Evolutionary conservation across 2,113 vertebrate genomes (phyloP), one percentile per base, ranked within the genome.

Genomic region (Cnemophilus loriae): DNA sequence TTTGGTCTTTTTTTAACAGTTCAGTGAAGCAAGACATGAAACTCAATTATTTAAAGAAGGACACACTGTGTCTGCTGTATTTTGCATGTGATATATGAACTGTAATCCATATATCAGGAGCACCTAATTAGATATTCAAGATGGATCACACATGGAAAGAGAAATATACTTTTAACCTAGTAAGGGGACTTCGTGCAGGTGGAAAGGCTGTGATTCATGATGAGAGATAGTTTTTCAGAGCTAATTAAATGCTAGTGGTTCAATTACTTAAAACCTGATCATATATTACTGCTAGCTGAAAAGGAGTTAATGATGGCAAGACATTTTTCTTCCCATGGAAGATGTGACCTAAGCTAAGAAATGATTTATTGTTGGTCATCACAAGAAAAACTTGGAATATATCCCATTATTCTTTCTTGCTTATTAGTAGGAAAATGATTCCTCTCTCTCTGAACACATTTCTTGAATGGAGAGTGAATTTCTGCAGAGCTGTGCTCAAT

Each of bases 221-320:
- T 95, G 89, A 82, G 59, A 73, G 41, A 39, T 14, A 80, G 83
- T 68, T 96, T 97, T 97, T 95, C 44, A 71, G 92, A 95, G 89
- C 94, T 97, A 97, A 97, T 97, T 97, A 97, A 96, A 95, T 89
- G 77, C 90, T 93, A 35, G 88, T 89, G 77, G 91, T 95, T 97
- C 94, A 96, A 65, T 97, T 96, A 94, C 88, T 96, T 95, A 96
- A 95, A 96, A 93, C 70, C n/a, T 90, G 91, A 89, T 91, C 85
- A 87, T 92, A 87, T 53, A 94, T 95, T 96, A 94, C 93, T 71
- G 56, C 89, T 76, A 89, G 39, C 79, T 90, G 91, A 93, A 84
- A 88, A 95, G 81, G 91, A 96, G 90, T 97, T 96, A 97, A 96
- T 97, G 94, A 95, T 91, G 68, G 67, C 76, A 87, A 93, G 92